Evolutionary conservation across 2,797 vertebrate species (phyloP).

Genomic region (Chiloscyllium punctatum): DNA sequence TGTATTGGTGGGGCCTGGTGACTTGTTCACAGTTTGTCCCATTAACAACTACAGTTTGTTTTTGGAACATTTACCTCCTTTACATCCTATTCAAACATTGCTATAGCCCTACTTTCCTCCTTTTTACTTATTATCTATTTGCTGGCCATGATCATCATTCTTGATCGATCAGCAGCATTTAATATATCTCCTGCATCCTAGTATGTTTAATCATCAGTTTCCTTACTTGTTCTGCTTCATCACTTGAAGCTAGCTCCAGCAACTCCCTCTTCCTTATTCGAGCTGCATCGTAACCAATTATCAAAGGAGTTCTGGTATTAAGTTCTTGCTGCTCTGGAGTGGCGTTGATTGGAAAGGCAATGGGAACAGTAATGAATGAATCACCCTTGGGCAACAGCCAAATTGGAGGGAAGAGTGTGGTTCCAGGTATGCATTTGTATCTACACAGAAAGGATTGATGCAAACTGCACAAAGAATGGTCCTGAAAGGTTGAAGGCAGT

Average conservation of each 20-base stretch:
- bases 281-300: not conserved
- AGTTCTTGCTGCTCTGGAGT: not conserved
- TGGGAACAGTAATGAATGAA: too few species aligned
- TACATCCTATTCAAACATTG: not conserved
- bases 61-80: not conserved
- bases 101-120: not conserved
- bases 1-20: not conserved
- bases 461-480: not conserved
- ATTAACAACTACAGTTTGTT: not conserved
- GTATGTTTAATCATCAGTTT: not conserved
- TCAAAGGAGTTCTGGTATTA: not conserved
- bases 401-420: not conserved
- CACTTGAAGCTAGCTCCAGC: not conserved
- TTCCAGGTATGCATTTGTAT: not conserved
- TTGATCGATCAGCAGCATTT: not conserved
- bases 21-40: not conserved
- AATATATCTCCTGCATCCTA: not conserved
- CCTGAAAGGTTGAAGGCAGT: not conserved
- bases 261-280: not conserved
- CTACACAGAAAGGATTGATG: not conserved
- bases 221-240: not conserved
- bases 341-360: not conserved
- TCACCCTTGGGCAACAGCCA: too few species aligned
- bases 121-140: not conserved
- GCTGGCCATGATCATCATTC: not conserved